These are phyloP conservation scores for Ammospiza nelsoni DNA, from an alignment of 2,113 vertebrate species.

Conservation along the genomic window DNA sequence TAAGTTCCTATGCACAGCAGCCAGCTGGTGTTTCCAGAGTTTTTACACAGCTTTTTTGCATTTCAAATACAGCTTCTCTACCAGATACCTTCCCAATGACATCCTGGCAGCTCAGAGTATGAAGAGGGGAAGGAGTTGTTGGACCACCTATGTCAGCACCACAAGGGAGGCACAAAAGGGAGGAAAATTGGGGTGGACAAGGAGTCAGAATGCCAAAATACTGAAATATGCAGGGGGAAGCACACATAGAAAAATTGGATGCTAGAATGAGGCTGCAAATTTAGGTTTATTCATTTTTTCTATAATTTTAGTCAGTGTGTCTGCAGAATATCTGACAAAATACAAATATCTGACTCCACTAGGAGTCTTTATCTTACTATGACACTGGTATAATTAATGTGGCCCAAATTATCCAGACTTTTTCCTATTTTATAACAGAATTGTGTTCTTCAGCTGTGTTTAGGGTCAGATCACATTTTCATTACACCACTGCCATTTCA, in stretches of 20 bases:
- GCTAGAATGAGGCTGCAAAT: not conserved
- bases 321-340: not conserved
- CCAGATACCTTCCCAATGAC: not conserved
- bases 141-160: not conserved
- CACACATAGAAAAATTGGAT: not conserved
- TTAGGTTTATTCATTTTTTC: not conserved
- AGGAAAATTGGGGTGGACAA: not conserved
- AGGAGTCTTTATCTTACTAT: not conserved
- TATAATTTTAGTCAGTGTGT: not conserved
- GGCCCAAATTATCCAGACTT: not conserved
- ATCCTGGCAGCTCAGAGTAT: not conserved
- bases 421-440: not conserved
- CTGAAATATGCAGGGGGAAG: not conserved
- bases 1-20: not conserved
- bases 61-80: not conserved
- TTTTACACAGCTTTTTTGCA: slow-evolving; percentile 24
- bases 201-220: not conserved
- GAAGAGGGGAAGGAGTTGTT: not conserved
- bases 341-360: not conserved
- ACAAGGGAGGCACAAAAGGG: accelerated
- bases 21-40: slow-evolving; percentile 31
- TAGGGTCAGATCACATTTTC: not conserved
- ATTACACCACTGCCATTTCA: not conserved
- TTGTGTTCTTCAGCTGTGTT: not conserved
- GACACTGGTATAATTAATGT: not conserved